Percentiles rank a stretch among this genome's conserved stretches.
phyloP scores from a whole-genome alignment of 2,888 invertebrate genomes.

The Brachycybe producta region DNA sequence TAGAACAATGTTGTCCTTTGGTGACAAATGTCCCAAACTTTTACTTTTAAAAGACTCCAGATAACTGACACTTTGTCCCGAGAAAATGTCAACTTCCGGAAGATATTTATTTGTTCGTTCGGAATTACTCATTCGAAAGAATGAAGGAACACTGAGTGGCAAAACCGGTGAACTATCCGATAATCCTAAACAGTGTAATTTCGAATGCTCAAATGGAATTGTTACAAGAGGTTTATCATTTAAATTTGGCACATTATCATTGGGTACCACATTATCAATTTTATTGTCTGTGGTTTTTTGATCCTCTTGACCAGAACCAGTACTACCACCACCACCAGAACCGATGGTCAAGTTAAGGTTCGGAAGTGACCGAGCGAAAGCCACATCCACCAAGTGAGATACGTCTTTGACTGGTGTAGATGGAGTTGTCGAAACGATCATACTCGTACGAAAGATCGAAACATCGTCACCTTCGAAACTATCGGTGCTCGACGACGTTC shows the following conservation, averaged over 20 bases:
- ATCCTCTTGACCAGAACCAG: neutral
- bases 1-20: conserved; percentile 14
- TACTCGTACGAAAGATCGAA: conserved; percentile 13
- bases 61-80: neutral
- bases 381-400: conserved; percentile 8
- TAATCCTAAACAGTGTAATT: conserved; percentile 5
- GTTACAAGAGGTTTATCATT: neutral
- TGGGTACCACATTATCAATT: neutral
- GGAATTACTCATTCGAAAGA: neutral
- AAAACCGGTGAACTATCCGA: conserved; percentile 12
- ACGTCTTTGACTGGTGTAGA: conserved; percentile 12
- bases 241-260: conserved; percentile 6
- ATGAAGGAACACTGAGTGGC: conserved; percentile 9
- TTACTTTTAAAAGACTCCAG: conserved; percentile 12
- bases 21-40: conserved; percentile 14
- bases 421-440: conserved; percentile 13
- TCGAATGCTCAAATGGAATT: neutral
- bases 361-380: conserved; percentile 14
- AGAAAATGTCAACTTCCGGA: conserved; percentile 5
- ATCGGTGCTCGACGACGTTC: conserved; percentile 10
- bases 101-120: neutral
- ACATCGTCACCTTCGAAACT: neutral
- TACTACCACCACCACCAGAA: neutral
- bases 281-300: neutral
- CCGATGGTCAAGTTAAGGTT: conserved; percentile 13